Base-by-base conservation (phyloP, 92 coral and sea anemone species). In the Scolanthus callimorphus region DNA sequence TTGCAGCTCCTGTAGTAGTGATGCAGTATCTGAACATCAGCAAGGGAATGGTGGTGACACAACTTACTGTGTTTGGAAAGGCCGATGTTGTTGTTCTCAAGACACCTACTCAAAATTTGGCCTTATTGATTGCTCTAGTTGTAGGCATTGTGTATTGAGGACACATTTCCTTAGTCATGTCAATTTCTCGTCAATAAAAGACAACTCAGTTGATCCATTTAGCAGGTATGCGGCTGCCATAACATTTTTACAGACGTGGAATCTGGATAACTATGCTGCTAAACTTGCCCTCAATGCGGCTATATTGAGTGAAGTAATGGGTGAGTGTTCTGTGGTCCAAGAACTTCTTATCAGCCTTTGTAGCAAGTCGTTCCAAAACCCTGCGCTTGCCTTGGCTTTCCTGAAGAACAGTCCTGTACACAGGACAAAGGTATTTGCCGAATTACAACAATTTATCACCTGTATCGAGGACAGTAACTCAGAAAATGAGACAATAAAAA, bases 241-340 rank as follows among this genome's bases (percentile, higher is more conserved):
- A 56, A 53, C 54, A 19, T 80, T 67, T 43, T 68, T 92, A 25
- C 69, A 57, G 23, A 55, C 67, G 2, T 92, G 88, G 88, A 77
- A 73, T 57, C 1, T 80, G 27, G 65, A 60, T 4, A 82, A 85
- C 43, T 53, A 77, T 47, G 89, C 92, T 34, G 76, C 81, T 4
- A 82, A 88, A 62, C 52, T 92, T 27, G 83, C 91, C 31, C 23
- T 92, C 46, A 86, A 78, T 31, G 67, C 88, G 11, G 62, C 83
- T 28, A 67, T 88, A 9, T 80, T 70, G 13, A 37, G 59, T 20
- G 62, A 29, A 15, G 46, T 69, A 17, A 20, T 65, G 30, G 50
- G 54, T 4, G 50, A 25, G 30, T 77, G 72, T 27, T 51, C 47
- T 3, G 71, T 72, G 19, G 71, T 74, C 20, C 39, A 52, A 38